Evolutionary conservation across 92 coral and sea anemone species (phyloP), one percentile per base, ranked within the genome.

Genomic region (Epizoanthus fatuus): DNA sequence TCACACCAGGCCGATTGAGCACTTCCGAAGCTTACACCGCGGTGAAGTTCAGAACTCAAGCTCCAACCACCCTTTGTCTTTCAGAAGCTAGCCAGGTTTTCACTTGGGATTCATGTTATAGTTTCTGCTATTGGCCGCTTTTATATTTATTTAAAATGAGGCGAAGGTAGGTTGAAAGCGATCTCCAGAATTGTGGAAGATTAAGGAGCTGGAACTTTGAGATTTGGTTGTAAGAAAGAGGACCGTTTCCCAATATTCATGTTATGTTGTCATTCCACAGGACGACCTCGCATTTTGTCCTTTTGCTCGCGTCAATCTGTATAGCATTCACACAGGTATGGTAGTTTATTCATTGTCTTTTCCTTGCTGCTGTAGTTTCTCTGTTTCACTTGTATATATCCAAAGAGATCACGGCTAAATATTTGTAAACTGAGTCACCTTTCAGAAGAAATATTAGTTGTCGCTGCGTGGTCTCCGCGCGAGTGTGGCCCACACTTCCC

Each of bases 271-370:
- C 67, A 49, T 63, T 84, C 84, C 42, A 74, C 95, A 94, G 98
- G 93, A 81, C 94, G 91, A 86, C 91, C 76, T 67, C 79, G 25
- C 81, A 72, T 51, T 85, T 91, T 89, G 88, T 90, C 84, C 98
- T 94, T n/a, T 81, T 86, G 20, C 85, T 94, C 51, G 88, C 80
- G 3, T 56, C 92, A 17, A 57, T 79, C 78, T 75, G 77, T 69
- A 69, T 86, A 74, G 62, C 85, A 63, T 75, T 81, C 53, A 71
- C 93, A 64, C 95, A 92, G 98, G 98, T 94, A 81, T 51, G 74
- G 54, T 66, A 3, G 49, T 1, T 75, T 62, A 17, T 56, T 37
- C 37, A 25, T 17, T 45, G 1, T 29, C 22, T 65, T 54, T 12
- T 63, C 49, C 45, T 55, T 19, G 0, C 25, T 60, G 49, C 17